Evolutionary conservation across 2,888 invertebrate species (phyloP), one percentile per base, ranked within the genome.

Genomic region (Lepas anatifera): DNA sequence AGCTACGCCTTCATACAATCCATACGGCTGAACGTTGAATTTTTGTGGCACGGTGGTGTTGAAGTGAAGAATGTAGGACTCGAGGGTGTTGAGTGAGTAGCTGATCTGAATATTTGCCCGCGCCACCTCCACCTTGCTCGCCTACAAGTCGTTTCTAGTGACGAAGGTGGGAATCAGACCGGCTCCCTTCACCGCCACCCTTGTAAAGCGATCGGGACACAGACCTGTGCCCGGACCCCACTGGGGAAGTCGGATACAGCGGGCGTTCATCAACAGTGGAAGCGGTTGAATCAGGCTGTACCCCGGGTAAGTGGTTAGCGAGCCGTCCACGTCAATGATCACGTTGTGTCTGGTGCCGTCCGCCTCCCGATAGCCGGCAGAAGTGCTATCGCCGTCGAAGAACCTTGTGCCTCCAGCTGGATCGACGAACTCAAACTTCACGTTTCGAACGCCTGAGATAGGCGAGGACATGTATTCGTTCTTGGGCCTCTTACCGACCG

Each of bases 41-140:
- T 16, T 6, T 11, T 39, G 37, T 10, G 66, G 66, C 37, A 66
- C 66, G 25, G 66, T 39, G 35, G 39, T 39, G 41, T 66, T 66
- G 66, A 66, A 66, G 66, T 66, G 37, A 1, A 66, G 25, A 25
- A 66, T 66, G 66, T 66, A 66, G 37, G 11, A 4, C 39, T 66
- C 66, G 13, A 39, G 25, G 25, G 66, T 16, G 27, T 66, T 66
- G 39, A 66, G 66, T 1, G 66, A 37, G 39, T 66, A 66, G 39
- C 39, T 41, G 39, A 16, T 39, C 39, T 66, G 66, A 3, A 29
- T 25, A 66, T 25, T 66, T 37, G 3, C 16, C 39, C 1, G 1
- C 10, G 25, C 8, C 4, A 8, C 10, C 3, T 35, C n/a, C 7
- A 27, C 11, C 27, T 52, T 11, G 29, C n/a, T 3, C 3, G 37